Base-by-base conservation (phyloP, 2,797 vertebrate species). In the Artibeus jamaicensis region DNA sequence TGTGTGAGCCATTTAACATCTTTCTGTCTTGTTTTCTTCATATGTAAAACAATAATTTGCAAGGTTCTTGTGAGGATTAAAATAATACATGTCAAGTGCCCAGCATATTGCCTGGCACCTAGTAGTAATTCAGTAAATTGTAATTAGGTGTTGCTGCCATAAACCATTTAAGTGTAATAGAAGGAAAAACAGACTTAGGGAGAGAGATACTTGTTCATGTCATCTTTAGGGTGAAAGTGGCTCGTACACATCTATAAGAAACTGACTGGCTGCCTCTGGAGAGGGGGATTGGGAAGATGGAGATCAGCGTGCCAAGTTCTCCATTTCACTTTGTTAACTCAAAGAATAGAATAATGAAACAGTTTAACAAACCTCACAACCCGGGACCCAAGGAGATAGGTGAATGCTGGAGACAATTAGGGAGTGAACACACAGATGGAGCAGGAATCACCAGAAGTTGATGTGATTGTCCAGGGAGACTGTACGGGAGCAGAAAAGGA, bases 1-100 rank as follows among this genome's bases (percentile, higher is more conserved):
- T 74, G 8, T 78, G 8, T 78, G 79, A 74, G 44, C 73, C 94
- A 37, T 90, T 92, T 93, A 84, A 74, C 68, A 82, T 92, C 42
- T 88, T 94, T 57, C 62, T 76, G 74, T 71, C 83, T 93, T 95
- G n/a, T 94, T 94, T 96, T 74, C 44, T 83, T 97, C 73, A 65
- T 92, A 62, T 93, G 19, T 76, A 88, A 90, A 92, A 93, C 53
- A 94, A 90, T 93, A 92, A 88, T 83, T 93, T 94, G 46, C 48
- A 85, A 85, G 16, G 29, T 85, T 82, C 62, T 93, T 94, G 15
- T 86, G 82, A 90, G 74, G 42, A 92, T 92, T 82, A 89, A 59
- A 81, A 93, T 89, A 87, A 92, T 74, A 85, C 95, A 81, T 82
- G 71, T 82, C 84, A 85, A 53, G 68, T 94, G 46, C 76, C 76